These are phyloP conservation scores for Nomada lathburiana DNA, from an alignment of 2,888 invertebrate genomes.

Conservation along the genomic window DNA sequence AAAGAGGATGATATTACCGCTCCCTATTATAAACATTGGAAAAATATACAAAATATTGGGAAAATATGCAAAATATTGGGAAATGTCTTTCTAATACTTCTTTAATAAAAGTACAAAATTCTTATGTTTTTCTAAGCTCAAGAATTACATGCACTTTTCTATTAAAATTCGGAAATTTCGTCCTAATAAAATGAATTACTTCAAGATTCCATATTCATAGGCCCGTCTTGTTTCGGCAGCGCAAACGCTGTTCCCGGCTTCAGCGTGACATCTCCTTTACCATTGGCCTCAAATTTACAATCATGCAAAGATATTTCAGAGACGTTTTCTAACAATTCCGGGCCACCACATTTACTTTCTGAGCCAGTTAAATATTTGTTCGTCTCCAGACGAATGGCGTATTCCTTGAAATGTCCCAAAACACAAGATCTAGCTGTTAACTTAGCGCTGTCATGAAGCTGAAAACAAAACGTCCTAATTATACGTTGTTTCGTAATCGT, in stretches of 20 bases:
- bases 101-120: conserved; percentile 33
- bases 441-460: conserved; percentile 84
- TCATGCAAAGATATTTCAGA: conserved; percentile 74
- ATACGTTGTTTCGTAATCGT: not conserved
- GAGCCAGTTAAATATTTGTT: conserved; percentile 75
- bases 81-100: no score
- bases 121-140: conserved; percentile 33
- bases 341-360: conserved; percentile 73
- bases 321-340: conserved; percentile 73
- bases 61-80: no score
- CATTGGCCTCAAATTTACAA: conserved; percentile 78
- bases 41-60: no score
- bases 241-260: conserved; percentile 67
- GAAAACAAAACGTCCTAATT: conserved; percentile 17
- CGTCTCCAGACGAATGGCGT: conserved; percentile 85
- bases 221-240: conserved; percentile 64
- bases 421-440: conserved; percentile 80
- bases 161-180: conserved; percentile 7
- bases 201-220: conserved; percentile 67
- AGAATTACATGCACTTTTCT: conserved; percentile 34
- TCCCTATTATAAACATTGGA: no score
- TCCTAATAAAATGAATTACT: conserved; percentile 33
- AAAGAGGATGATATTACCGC: no score
- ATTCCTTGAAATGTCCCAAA: conserved; percentile 84
- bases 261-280: conserved; percentile 76